Evolutionary conservation across 2,797 vertebrate species (phyloP).

Genomic region (Aulostomus chinensis): DNA sequence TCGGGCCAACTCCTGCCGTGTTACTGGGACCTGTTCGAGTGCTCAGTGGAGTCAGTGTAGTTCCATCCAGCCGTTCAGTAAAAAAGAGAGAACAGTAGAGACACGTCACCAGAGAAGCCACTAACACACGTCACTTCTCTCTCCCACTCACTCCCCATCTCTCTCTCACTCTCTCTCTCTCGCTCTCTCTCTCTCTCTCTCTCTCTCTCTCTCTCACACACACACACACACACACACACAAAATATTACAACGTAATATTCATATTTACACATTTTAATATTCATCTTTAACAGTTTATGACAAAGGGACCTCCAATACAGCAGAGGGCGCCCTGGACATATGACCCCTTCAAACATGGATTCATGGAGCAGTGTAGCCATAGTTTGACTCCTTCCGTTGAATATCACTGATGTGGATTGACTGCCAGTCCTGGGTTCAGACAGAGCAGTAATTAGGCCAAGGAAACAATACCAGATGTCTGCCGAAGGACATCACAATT

Average conservation of each 20-base stretch:
- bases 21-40: conserved; percentile 44
- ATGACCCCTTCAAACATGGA: too few species aligned
- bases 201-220: not conserved
- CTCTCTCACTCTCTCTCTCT: too few species aligned
- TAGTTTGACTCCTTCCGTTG: too few species aligned
- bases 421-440: too few species aligned
- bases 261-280: too few species aligned
- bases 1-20: conserved; percentile 43
- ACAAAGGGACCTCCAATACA: conserved; percentile 9
- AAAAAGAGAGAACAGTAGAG: conserved; percentile 71
- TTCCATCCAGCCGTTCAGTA: conserved; percentile 71
- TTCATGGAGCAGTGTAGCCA: not conserved
- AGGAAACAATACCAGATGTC: too few species aligned
- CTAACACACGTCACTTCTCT: conserved; percentile 75
- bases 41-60: conserved; percentile 65
- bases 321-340: conserved; percentile 26
- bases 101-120: conserved; percentile 84
- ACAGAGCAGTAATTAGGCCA: too few species aligned
- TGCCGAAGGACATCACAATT: too few species aligned
- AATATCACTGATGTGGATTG: too few species aligned
- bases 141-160: too few species aligned
- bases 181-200: not conserved
- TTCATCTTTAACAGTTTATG: too few species aligned
- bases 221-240: not conserved
- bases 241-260: too few species aligned